Conservation (phyloP, 1,140 invertebrate species). For the Halesus radiatus region DNA sequence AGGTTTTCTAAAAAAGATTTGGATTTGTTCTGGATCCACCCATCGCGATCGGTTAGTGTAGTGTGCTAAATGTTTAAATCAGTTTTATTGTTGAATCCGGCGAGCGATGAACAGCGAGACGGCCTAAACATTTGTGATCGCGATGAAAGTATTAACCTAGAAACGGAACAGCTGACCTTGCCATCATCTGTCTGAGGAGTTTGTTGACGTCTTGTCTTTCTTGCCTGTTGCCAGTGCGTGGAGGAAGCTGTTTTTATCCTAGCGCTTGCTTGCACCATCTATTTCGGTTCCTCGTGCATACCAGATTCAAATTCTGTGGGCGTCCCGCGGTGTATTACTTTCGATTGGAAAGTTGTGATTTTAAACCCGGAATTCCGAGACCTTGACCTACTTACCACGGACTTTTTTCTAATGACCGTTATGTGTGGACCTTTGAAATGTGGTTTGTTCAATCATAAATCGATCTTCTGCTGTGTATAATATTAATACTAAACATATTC, state of each 20-base stretch:
- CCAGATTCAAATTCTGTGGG: background rate
- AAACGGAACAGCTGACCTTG: slow-evolving; percentile 32
- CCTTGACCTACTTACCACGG: slow-evolving; percentile 13
- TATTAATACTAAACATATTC: no score
- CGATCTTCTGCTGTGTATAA: no score
- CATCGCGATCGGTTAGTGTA: no score
- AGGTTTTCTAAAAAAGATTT: background rate
- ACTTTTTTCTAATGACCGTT: no score
- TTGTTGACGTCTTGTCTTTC: slow-evolving; percentile 28
- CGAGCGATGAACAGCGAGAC: no score
- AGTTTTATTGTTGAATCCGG: no score
- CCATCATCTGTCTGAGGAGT: slow-evolving; percentile 1
- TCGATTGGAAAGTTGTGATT: slow-evolving; percentile 28
- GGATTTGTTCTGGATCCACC: background rate
- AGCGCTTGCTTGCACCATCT: slow-evolving; percentile 1
- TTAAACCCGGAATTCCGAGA: slow-evolving; percentile 12
- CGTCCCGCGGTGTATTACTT: slow-evolving; percentile 13
- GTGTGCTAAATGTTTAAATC: no score
- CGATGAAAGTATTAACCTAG: slow-evolving; percentile 25
- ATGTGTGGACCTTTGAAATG: no score
- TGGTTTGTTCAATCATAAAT: no score
- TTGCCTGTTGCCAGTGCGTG: background rate
- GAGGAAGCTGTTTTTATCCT: background rate
- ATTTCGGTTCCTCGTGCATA: slow-evolving; percentile 1
- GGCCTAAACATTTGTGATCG: background rate